Evolutionary conservation across 2,888 invertebrate genomes (phyloP).

Genomic region (Eulithis testata): DNA sequence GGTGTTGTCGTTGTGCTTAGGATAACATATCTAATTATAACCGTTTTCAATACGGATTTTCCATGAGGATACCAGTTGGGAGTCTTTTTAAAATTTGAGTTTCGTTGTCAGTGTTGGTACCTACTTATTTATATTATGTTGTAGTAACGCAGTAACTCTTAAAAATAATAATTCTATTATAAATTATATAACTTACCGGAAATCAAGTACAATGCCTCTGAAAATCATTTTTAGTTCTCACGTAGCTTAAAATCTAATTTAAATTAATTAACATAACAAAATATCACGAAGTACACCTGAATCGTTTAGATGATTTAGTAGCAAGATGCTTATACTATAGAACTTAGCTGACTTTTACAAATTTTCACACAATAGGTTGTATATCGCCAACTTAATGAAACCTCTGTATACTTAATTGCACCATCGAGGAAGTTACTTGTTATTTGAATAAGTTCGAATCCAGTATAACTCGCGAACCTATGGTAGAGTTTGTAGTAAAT

Average conservation of each 20-base stretch:
- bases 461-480: constrained; percentile 10
- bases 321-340: too few relatives aligned
- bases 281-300: constrained; percentile 35
- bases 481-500: constrained; percentile 15
- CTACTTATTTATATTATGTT: neutral
- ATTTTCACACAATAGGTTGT: too few relatives aligned
- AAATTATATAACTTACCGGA: constrained; percentile 31
- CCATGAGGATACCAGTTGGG: too few relatives aligned
- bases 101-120: neutral
- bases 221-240: constrained; percentile 51
- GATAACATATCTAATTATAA: too few relatives aligned
- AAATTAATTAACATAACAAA: constrained; percentile 60
- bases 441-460: neutral
- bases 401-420: too few relatives aligned
- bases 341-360: too few relatives aligned
- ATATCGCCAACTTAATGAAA: too few relatives aligned
- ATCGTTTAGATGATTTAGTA: neutral
- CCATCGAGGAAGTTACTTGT: neutral
- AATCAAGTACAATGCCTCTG: constrained; percentile 43
- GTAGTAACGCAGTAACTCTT: neutral
- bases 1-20: neutral
- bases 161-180: neutral
- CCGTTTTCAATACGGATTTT: too few relatives aligned
- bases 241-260: constrained; percentile 55
- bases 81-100: neutral